These are phyloP conservation scores for Oncorhynchus tshawytscha DNA, from an alignment of 2,113 vertebrate genomes.

Conservation along the genomic window DNA sequence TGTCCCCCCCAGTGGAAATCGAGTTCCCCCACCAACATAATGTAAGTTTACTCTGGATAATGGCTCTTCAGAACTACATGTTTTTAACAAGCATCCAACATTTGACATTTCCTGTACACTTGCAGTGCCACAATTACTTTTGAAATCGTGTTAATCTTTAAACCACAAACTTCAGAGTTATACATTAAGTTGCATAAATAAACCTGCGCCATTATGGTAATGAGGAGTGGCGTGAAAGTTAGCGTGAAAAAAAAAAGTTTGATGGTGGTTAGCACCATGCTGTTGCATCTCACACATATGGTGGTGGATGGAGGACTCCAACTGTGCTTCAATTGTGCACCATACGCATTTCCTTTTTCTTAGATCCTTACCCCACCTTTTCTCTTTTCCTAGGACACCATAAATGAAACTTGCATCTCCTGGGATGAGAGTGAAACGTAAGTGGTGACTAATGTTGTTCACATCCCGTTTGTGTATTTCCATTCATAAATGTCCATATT, in stretches of 20 bases:
- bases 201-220: conserved; percentile 10
- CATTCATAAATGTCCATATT: background rate
- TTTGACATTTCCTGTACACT: too few species aligned
- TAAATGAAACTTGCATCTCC: conserved; percentile 95
- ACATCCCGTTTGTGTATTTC: conserved; percentile 9
- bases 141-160: too few species aligned
- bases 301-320: conserved; percentile 27
- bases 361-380: conserved; percentile 35
- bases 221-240: background rate
- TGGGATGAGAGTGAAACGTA: conserved; percentile 92
- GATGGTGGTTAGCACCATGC: conserved; percentile 42
- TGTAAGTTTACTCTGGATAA: conserved; percentile 75
- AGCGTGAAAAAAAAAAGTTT: conserved; percentile 17
- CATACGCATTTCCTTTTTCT: conserved; percentile 34
- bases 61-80: conserved; percentile 1
- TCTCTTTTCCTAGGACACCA: conserved; percentile 81
- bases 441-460: conserved; percentile 66
- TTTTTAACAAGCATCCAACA: too few species aligned
- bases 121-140: too few species aligned
- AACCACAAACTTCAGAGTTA: background rate
- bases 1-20: conserved; percentile 87
- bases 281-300: conserved; percentile 59
- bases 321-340: conserved; percentile 40
- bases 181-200: conserved; percentile 9
- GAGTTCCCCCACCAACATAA: conserved; percentile 96